A percentile compares a stretch with the other conserved stretches of the same genome.
These are phyloP conservation scores for Drosophila yakuba DNA, from an alignment of 1,140 invertebrate genomes.

Conservation along the genomic window DNA sequence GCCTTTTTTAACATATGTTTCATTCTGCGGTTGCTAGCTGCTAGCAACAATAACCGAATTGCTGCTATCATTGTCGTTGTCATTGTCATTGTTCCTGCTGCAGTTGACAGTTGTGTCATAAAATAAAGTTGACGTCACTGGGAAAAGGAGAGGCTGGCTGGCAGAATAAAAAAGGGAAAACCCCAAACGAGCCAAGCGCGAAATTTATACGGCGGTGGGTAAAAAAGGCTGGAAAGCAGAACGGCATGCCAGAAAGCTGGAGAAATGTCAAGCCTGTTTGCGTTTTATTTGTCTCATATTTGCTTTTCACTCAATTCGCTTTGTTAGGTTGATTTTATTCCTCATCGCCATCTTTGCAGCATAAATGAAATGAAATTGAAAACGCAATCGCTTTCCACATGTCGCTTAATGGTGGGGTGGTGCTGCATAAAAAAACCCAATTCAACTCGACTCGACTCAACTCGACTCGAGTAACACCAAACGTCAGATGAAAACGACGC, in stretches of 20 bases:
- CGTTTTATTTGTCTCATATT: conserved; percentile 83
- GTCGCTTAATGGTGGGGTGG: conserved; percentile 25
- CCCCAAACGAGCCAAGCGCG: conserved; percentile 49
- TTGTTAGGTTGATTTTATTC: conserved; percentile 79
- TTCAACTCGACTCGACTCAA: conserved; percentile 25
- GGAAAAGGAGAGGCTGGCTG: conserved; percentile 11
- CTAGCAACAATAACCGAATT: conserved; percentile 55
- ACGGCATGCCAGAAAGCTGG: conserved; percentile 25
- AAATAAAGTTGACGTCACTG: conserved; percentile 62
- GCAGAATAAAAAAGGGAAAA: conserved; percentile 4
- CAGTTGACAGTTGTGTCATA: conserved; percentile 72
- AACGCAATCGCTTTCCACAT: conserved; percentile 77
- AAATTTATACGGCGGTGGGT: conserved; percentile 49
- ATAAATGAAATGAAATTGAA: conserved; percentile 79
- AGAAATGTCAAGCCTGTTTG: conserved; percentile 59
- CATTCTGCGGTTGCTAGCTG: conserved; percentile 31
- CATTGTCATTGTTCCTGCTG: conserved; percentile 51
- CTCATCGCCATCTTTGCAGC: conserved; percentile 13
- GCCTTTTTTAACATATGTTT: conserved; percentile 22
- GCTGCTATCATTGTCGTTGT: conserved; percentile 51
- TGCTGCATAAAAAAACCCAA: conserved; percentile 22
- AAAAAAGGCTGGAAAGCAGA: conserved; percentile 43
- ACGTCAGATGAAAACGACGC: conserved; percentile 28
- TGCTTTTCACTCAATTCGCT: conserved; percentile 79
- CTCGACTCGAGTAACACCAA: conserved; percentile 41